A percentile compares a stretch with the other conserved stretches of the same genome.
phyloP scores from a whole-genome alignment of 2,113 vertebrate genomes.

The Chaenogobius annularis region DNA sequence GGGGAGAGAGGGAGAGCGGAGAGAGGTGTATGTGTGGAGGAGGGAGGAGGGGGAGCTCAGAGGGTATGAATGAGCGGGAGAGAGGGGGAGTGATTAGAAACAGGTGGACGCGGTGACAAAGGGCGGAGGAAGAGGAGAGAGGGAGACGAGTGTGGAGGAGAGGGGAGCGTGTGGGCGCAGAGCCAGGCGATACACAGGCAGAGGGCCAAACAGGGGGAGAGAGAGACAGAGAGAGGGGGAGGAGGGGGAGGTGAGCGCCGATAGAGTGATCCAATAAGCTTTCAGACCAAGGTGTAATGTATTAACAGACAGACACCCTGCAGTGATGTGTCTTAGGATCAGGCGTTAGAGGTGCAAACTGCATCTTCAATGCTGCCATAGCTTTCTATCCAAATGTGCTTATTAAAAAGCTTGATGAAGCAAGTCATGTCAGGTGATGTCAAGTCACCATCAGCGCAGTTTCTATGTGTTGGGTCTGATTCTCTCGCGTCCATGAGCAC shows the following conservation, averaged over 20 bases:
- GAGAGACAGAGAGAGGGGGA: not conserved
- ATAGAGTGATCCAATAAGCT: constrained; percentile 33
- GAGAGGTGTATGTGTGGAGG: not conserved
- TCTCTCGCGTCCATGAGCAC: too few species aligned
- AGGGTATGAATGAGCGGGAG: constrained; percentile 50
- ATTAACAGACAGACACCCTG: not conserved
- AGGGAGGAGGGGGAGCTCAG: constrained; percentile 46
- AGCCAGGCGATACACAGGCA: constrained; percentile 1
- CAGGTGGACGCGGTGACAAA: constrained; percentile 53
- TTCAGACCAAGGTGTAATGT: constrained; percentile 5
- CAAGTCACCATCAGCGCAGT: too few species aligned
- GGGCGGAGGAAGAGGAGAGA: constrained; percentile 50
- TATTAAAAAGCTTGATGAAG: too few species aligned
- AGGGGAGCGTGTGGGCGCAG: constrained; percentile 12
- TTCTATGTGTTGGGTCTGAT: too few species aligned
- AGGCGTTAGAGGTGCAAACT: not conserved
- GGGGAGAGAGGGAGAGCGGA: constrained; percentile 60
- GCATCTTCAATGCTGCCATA: not conserved
- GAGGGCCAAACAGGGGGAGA: constrained; percentile 1
- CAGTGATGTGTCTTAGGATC: not conserved
- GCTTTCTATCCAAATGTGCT: not conserved
- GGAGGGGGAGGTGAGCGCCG: constrained; percentile 38
- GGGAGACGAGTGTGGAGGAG: constrained; percentile 72
- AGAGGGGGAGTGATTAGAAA: constrained; percentile 54
- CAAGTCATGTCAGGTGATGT: too few species aligned